phyloP scores from a whole-genome alignment of 2,113 vertebrate species.

The Seriola aureovittata region DNA sequence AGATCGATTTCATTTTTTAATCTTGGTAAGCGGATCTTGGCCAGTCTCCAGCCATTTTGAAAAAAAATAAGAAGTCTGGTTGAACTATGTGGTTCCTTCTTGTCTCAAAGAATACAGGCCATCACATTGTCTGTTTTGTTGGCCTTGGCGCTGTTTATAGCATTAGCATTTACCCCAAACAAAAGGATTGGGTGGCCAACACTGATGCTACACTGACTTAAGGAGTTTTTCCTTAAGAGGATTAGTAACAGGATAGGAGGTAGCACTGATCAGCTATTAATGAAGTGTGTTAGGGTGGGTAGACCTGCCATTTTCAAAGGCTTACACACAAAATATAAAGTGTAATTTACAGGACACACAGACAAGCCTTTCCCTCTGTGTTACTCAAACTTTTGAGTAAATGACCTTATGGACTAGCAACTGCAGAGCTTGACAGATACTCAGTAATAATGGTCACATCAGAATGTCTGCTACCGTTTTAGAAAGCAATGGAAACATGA shows the following conservation, averaged over 20 bases:
- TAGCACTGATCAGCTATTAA: constrained; percentile 77
- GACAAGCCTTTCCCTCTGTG: constrained; percentile 45
- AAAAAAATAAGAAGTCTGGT: constrained; percentile 67
- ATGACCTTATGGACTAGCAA: constrained; percentile 13
- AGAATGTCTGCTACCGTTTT: not conserved
- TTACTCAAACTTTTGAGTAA: constrained; percentile 68
- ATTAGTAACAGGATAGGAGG: constrained; percentile 80
- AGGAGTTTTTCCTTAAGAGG: constrained; percentile 73
- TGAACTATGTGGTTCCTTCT: constrained; percentile 47
- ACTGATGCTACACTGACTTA: constrained; percentile 66
- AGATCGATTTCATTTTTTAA: constrained; percentile 86
- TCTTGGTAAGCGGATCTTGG: constrained; percentile 82
- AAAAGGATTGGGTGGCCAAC: constrained; percentile 67
- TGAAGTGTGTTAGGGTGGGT: constrained; percentile 73
- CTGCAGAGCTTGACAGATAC: not conserved
- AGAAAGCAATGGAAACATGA: not conserved
- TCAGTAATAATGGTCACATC: not conserved
- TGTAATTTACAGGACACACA: constrained; percentile 49
- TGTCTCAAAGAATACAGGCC: constrained; percentile 13
- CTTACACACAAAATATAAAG: constrained; percentile 64
- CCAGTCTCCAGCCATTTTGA: constrained; percentile 68
- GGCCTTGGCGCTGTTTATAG: constrained; percentile 40
- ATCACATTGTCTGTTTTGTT: constrained; percentile 44
- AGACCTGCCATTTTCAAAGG: constrained; percentile 66
- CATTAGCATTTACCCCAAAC: constrained; percentile 58